phyloP scores from a whole-genome alignment of 1,140 invertebrate genomes.

The Drosophila micromelanica region DNA sequence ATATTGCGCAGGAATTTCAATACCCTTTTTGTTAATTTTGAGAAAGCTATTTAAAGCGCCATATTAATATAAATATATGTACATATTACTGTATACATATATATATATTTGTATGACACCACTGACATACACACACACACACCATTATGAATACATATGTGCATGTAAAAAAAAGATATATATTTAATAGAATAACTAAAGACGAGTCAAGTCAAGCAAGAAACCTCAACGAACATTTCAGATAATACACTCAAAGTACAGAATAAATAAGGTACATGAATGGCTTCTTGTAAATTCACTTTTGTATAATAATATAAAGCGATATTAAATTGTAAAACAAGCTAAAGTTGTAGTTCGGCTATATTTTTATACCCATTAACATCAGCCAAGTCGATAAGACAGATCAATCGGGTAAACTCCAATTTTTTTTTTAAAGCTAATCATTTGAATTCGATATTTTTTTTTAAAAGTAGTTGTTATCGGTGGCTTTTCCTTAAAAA shows the following conservation, averaged over 20 bases:
- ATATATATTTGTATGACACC: slow-evolving; percentile 46
- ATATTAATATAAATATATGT: slow-evolving; percentile 60
- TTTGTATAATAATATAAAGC: slow-evolving; percentile 76
- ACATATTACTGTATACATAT: slow-evolving; percentile 46
- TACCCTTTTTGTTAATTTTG: slow-evolving; percentile 72
- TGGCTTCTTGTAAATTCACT: slow-evolving; percentile 78
- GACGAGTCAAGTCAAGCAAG: slow-evolving; percentile 66
- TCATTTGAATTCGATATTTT: no score
- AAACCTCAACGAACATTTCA: slow-evolving; percentile 75
- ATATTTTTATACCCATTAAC: no score
- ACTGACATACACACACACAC: slow-evolving; percentile 7
- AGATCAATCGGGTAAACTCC: no score
- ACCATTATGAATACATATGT: slow-evolving; percentile 36
- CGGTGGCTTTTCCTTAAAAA: no score
- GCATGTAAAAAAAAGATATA: slow-evolving; percentile 39
- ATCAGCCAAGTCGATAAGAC: no score
- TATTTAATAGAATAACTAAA: slow-evolving; percentile 50
- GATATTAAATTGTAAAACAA: slow-evolving; percentile 71
- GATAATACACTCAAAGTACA: slow-evolving; percentile 37
- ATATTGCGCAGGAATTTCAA: slow-evolving; percentile 73
- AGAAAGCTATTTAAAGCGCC: slow-evolving; percentile 44
- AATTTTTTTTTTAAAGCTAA: no score
- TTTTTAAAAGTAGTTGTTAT: no score
- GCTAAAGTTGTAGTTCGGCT: slow-evolving; percentile 14
- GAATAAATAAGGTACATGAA: slow-evolving; percentile 49